These are phyloP conservation scores for Planiliza haematocheilus DNA, from an alignment of 2,113 vertebrate species.

Conservation along the genomic window DNA sequence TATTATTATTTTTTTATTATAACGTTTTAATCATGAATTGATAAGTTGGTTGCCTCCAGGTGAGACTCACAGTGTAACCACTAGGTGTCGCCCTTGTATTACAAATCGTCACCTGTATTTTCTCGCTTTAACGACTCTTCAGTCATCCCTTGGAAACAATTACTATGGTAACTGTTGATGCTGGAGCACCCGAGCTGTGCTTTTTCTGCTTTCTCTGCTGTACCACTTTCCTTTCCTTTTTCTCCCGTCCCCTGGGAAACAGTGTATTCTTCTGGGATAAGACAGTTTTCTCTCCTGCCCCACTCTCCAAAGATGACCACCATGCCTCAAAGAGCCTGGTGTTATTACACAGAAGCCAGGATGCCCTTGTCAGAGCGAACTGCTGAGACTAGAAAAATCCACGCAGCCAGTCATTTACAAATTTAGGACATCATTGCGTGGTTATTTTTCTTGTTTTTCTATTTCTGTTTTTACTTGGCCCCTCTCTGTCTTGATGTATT, in stretches of 20 bases:
- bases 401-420: slow-evolving; percentile 15
- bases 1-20: too few relatives aligned
- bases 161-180: slow-evolving; percentile 39
- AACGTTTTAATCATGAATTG: not conserved
- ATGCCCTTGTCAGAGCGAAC: slow-evolving; percentile 6
- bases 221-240: not conserved
- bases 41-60: not conserved
- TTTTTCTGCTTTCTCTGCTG: not conserved
- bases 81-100: slow-evolving; percentile 58
- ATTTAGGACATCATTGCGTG: not conserved
- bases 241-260: not conserved
- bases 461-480: not conserved
- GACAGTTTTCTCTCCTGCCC: not conserved
- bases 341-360: slow-evolving; percentile 12
- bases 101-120: slow-evolving; percentile 20
- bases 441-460: not conserved
- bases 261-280: not conserved
- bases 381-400: slow-evolving; percentile 36
- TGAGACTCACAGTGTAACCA: slow-evolving; percentile 9
- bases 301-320: slow-evolving; percentile 4
- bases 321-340: not conserved
- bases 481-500: not conserved
- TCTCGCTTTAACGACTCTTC: not conserved
- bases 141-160: not conserved
- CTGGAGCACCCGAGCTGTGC: not conserved